Evolutionary conservation across 2,113 vertebrate genomes (phyloP), one percentile per base, ranked within the genome.

Genomic region (Salvator merianae): DNA sequence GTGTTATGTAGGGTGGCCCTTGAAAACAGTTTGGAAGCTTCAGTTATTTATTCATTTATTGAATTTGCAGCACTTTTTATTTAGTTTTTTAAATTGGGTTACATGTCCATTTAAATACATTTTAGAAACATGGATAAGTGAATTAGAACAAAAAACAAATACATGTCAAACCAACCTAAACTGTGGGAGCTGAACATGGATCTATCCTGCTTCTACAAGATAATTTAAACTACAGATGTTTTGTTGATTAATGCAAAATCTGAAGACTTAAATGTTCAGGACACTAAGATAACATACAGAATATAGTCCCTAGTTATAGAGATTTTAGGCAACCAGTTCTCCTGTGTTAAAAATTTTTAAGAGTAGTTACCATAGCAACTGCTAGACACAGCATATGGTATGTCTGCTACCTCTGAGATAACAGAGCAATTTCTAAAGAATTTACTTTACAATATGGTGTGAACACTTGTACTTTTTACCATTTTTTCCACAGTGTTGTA

Each of bases 351-450:
- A 96, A 95, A 95, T 96, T 96, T 95, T 95, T 95, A 93, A 94
- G 93, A 96, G 93, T 94, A 95, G 96, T 96, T 96, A 88, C 91
- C 94, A 96, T 97, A 94, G 95, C 94, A 96, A 97, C 96, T 93
- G 94, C 96, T 93, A 97, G 96, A 96, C 96, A 96, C 92, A 91
- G 93, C 96, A 97, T 97, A 97, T 97, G 96, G 96, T 96, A 94
- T 93, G 96, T 97, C 96, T 97, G 95, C 94, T 97, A 96, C 96
- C 95, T 96, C 94, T 89, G 93, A 94, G 94, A 95, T 95, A 95
- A 96, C 96, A 95, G 95, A 96, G 94, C 94, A 95, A 94, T 95
- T 96, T 96, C 94, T 94, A 95, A 96, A 94, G 94, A 95, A 95
- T 95, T 96, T 95, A 94, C 91, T 94, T 95, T 95, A 96, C 95